These are phyloP conservation scores for Apteryx owenii DNA, from an alignment of 2,113 vertebrate species.

Conservation along the genomic window DNA sequence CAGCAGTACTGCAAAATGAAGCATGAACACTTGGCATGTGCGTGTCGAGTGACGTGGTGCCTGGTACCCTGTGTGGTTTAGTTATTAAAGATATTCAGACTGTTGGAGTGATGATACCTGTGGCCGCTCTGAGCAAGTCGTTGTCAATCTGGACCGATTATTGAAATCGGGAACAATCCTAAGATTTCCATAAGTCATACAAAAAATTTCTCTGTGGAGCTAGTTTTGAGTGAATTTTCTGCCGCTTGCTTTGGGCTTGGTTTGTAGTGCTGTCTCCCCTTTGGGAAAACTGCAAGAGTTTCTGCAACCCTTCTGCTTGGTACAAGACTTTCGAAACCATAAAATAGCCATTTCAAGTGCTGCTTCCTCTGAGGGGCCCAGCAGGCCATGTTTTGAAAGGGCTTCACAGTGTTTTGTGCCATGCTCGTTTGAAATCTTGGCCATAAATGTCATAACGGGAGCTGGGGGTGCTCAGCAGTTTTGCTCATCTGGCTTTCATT, in stretches of 20 bases:
- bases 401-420: background rate
- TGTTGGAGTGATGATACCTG: background rate
- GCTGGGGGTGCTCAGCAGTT: background rate
- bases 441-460: rapidly evolving
- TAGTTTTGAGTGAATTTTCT: background rate
- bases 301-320: background rate
- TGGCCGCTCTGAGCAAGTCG: background rate
- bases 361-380: background rate
- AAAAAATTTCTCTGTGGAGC: background rate
- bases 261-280: background rate
- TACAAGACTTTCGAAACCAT: background rate
- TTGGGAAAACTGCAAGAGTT: background rate
- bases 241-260: background rate
- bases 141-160: background rate
- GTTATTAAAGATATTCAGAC: background rate
- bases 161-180: background rate
- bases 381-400: background rate
- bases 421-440: background rate
- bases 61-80: background rate
- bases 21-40: rapidly evolving
- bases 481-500: background rate
- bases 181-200: background rate
- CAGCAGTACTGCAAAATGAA: background rate
- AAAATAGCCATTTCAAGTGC: background rate
- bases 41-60: background rate